phyloP scores from a whole-genome alignment of 1,140 invertebrate species.

The Drosophila nannoptera region DNA sequence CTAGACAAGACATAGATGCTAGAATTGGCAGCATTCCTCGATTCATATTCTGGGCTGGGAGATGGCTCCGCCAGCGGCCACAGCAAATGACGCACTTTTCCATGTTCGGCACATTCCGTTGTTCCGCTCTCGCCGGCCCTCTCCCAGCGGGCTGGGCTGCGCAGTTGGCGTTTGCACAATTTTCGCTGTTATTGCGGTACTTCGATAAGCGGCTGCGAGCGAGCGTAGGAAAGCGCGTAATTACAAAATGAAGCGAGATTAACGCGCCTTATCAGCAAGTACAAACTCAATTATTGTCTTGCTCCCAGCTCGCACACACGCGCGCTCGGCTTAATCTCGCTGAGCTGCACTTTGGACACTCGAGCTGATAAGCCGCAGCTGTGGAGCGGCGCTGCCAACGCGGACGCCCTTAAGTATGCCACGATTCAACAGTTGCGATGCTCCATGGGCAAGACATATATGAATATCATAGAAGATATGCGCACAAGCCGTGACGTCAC shows the following conservation, averaged over 20 bases:
- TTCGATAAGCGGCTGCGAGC: constrained; percentile 22
- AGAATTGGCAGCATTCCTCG: no score
- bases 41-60: constrained; percentile 1
- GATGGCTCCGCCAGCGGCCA: constrained; percentile 1
- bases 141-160: constrained; percentile 21
- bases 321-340: constrained; percentile 16
- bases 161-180: constrained; percentile 39
- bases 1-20: no score
- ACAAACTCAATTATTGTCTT: constrained; percentile 35
- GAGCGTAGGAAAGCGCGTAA: constrained; percentile 25
- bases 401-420: constrained; percentile 36
- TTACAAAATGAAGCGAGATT: constrained; percentile 43
- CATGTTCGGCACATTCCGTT: not conserved
- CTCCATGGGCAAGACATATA: not conserved
- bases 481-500: constrained; percentile 16
- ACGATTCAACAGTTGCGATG: not conserved
- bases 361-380: constrained; percentile 20
- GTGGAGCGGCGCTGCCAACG: not conserved
- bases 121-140: not conserved
- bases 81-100: constrained; percentile 29
- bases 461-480: not conserved
- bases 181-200: constrained; percentile 15
- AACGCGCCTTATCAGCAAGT: constrained; percentile 29
- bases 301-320: constrained; percentile 2
- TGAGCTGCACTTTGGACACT: constrained; percentile 40